Evolutionary conservation across 2,113 vertebrate genomes (phyloP).

Genomic region (Neolamprologus kungweensis): DNA sequence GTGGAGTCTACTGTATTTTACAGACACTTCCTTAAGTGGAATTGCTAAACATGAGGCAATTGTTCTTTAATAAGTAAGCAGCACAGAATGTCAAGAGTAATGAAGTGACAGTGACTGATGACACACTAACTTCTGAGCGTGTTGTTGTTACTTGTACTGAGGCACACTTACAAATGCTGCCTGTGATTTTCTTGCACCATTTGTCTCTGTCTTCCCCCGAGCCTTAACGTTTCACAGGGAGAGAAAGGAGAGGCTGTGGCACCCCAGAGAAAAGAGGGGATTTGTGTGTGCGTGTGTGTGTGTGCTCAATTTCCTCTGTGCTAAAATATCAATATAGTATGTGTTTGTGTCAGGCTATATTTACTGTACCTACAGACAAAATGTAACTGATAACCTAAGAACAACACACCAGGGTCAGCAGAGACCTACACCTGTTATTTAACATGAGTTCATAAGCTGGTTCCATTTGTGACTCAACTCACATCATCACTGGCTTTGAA

Average conservation of each 20-base stretch:
- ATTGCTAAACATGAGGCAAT: not conserved
- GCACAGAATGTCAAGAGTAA: not conserved
- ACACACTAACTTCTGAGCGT: not conserved
- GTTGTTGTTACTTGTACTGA: not conserved
- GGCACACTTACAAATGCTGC: not conserved
- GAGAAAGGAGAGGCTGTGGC: not conserved
- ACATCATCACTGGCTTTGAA: not conserved
- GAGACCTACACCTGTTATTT: conserved; percentile 17
- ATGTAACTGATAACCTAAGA: not conserved
- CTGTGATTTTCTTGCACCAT: conserved; percentile 15
- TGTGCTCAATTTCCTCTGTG: not conserved
- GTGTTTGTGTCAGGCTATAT: not conserved
- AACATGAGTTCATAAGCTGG: not conserved
- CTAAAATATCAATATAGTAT: not conserved
- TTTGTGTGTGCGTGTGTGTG: not conserved
- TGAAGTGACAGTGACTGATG: not conserved
- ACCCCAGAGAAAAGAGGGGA: not conserved
- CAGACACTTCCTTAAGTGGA: not conserved
- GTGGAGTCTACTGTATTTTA: not conserved
- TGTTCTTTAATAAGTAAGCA: not conserved
- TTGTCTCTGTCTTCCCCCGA: conserved; percentile 11
- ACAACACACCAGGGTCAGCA: not conserved
- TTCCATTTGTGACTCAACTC: not conserved
- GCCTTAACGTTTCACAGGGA: not conserved
- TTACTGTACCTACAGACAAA: not conserved